phyloP scores from a whole-genome alignment of 2,888 invertebrate genomes.

The Gisinianus flammeolus region DNA sequence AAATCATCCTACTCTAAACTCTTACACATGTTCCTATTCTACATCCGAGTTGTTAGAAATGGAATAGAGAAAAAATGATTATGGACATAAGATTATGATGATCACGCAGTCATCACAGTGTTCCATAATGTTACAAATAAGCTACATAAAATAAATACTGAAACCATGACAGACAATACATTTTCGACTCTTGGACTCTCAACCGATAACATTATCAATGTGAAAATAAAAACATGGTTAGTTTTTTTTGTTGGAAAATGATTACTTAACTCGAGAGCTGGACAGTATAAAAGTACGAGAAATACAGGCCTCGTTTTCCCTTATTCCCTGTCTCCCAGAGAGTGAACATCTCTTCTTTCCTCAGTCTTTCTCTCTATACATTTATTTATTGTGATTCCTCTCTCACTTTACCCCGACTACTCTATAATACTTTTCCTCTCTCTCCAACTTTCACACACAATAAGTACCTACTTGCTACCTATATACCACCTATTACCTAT shows the following conservation, averaged over 20 bases:
- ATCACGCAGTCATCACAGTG: neutral
- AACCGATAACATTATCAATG: neutral
- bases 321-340: slow-evolving; percentile 45
- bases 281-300: slow-evolving; percentile 47
- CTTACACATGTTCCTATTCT: too few relatives aligned
- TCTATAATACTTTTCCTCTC: neutral
- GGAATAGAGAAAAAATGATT: too few relatives aligned
- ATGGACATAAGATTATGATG: neutral
- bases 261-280: slow-evolving; percentile 10
- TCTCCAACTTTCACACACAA: too few relatives aligned
- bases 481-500: too few relatives aligned
- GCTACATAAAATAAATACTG: neutral
- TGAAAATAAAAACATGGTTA: neutral
- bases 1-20: too few relatives aligned
- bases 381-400: too few relatives aligned
- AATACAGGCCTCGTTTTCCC: slow-evolving; percentile 55
- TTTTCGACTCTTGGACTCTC: slow-evolving; percentile 17
- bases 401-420: neutral
- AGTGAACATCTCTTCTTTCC: slow-evolving; percentile 41
- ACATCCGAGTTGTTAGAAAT: too few relatives aligned
- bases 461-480: too few relatives aligned
- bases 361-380: neutral
- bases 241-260: neutral
- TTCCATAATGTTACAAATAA: neutral
- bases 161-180: neutral